Evolutionary conservation across 2,797 vertebrate genomes (phyloP), one percentile per base, ranked within the genome.

Genomic region (Hapalemur alaotrensis): DNA sequence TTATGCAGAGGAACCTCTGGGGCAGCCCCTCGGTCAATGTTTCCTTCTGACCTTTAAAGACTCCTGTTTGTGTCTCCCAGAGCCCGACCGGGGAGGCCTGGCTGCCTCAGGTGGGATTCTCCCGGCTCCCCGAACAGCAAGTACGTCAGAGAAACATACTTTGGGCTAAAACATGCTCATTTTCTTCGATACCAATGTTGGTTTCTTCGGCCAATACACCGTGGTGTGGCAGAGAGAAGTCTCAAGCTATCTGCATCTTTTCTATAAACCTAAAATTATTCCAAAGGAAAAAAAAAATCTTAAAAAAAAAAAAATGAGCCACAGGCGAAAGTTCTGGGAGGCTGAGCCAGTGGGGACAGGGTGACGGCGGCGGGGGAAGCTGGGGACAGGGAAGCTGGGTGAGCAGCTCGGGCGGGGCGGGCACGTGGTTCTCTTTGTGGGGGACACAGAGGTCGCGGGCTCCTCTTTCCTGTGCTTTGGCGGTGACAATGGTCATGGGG

Each of bases 351-450:
- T 2, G 52, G 10, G 7, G n/a, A 4, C 1, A 25, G 32, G 5
- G 0, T 4, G 38, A 5, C 12, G 5, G 18, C n/a, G 11, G 75
- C 1, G 0, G 20, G 30, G 35, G 32, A 23, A 8, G 4, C 15
- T 65, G 15, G 23, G 2, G 41, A 35, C 41, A 3, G 20, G 13
- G 7, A 22, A 50, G 50, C 65, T 0, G 2, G 41, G 1, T 11
- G 3, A 25, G 28, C 20, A 9, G 32, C n/a, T 9, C 1, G 5
- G 0, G 63, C 7, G 15, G 4, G 20, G 43, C n/a, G 46, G 69
- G 38, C 9, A 0, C 0, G 4, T 5, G 46, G 52, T 2, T 41
- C 15, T 22, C 41, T 52, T 10, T 10, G 6, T 1, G 18, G 28
- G 50, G n/a, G 28, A 38, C 46, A 2, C n/a, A 25, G 22, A n/a